These are phyloP conservation scores for Pitangus sulphuratus DNA, from an alignment of 2,797 vertebrate genomes.

Conservation along the genomic window DNA sequence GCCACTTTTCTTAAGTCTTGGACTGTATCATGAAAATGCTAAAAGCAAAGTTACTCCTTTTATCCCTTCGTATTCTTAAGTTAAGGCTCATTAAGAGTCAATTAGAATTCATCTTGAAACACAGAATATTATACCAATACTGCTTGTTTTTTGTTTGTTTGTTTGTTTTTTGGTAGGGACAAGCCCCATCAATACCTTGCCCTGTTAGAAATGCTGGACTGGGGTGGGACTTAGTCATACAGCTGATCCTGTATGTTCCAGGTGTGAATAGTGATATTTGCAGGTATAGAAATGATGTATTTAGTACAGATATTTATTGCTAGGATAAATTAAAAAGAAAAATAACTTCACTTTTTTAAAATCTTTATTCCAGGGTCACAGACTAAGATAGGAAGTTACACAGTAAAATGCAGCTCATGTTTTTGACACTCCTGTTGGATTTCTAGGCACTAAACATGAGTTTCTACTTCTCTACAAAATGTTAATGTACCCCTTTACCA, in stretches of 20 bases:
- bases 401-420: not conserved
- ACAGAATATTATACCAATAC: not conserved
- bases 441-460: not conserved
- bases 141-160: not conserved
- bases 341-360: not conserved
- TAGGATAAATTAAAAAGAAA: not conserved
- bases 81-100: not conserved
- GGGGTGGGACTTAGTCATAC: not conserved
- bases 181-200: not conserved
- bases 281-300: not conserved
- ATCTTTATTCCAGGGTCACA: conserved; percentile 35
- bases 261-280: accelerated
- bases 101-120: not conserved
- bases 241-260: not conserved
- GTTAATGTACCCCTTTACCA: not conserved
- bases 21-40: not conserved
- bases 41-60: not conserved
- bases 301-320: not conserved
- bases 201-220: not conserved
- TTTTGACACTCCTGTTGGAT: not conserved
- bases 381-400: conserved; percentile 1
- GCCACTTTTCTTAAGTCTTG: not conserved
- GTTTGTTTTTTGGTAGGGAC: not conserved
- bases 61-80: not conserved
- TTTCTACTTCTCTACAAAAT: not conserved